Evolutionary conservation across 2,797 vertebrate species (phyloP).

Genomic region (Vespertilio murinus): DNA sequence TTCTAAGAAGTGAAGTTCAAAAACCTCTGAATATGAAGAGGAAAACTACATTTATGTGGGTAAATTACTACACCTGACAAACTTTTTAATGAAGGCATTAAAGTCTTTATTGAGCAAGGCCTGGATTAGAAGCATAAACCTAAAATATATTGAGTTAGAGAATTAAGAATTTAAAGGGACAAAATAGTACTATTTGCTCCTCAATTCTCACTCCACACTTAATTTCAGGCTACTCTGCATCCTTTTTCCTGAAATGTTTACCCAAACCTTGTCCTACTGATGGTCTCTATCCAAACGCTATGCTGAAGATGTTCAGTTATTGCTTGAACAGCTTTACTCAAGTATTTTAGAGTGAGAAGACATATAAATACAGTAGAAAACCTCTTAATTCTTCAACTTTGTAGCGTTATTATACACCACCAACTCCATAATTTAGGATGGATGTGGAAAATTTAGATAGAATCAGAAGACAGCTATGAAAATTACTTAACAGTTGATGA

Average conservation of each 20-base stretch:
- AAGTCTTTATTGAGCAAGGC: neutral
- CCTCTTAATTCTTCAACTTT: neutral
- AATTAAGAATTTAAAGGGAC: neutral
- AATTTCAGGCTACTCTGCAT: neutral
- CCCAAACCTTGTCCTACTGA: neutral
- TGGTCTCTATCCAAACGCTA: neutral
- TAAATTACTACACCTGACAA: neutral
- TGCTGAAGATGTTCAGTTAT: neutral
- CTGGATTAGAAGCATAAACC: neutral
- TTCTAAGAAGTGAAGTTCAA: neutral
- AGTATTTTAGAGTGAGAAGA: neutral
- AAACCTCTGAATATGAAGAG: neutral
- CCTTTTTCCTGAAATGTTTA: slow-evolving; percentile 12
- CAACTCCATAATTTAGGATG: neutral
- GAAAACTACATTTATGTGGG: neutral
- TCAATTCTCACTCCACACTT: neutral
- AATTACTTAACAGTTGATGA: slow-evolving; percentile 8
- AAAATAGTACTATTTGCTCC: neutral
- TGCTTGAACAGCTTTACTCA: neutral
- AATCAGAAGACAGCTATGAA: slow-evolving; percentile 47
- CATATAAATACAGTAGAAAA: neutral
- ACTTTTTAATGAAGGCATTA: neutral
- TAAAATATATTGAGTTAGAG: neutral
- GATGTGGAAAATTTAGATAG: slow-evolving; percentile 21
- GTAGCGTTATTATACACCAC: neutral